These are phyloP conservation scores for Lepus townsendii DNA, from an alignment of 2,797 vertebrate genomes.

Conservation along the genomic window DNA sequence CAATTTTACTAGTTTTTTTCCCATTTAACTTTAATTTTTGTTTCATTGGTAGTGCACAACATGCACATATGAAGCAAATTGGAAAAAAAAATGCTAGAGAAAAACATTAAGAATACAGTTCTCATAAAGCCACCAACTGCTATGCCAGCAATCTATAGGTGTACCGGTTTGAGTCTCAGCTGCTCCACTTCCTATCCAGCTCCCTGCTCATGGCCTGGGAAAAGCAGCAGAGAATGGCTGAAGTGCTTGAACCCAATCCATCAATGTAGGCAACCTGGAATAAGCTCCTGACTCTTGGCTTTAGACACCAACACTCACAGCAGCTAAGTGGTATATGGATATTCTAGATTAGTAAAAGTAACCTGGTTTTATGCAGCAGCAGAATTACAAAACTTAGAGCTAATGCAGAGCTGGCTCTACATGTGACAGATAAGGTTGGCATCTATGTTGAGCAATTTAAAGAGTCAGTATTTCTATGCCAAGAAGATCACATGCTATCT, in stretches of 20 bases:
- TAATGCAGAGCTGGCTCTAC: not conserved
- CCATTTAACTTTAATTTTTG: not conserved
- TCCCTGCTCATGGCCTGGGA: too few species aligned
- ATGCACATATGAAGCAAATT: constrained; percentile 15
- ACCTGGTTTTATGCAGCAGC: not conserved
- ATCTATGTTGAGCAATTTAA: not conserved
- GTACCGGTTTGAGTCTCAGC: too few species aligned
- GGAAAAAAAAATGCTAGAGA: not conserved
- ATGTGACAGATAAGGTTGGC: not conserved
- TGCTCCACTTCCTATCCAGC: too few species aligned
- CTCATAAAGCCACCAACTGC: too few species aligned
- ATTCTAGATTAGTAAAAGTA: not conserved
- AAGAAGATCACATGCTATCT: not conserved
- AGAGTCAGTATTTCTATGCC: not conserved
- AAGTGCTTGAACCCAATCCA: too few species aligned
- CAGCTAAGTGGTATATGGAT: too few species aligned
- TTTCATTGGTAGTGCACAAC: not conserved
- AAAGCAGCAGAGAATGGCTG: too few species aligned
- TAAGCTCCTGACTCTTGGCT: too few species aligned
- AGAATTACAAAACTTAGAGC: not conserved
- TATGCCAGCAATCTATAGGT: too few species aligned
- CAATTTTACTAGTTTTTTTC: not conserved
- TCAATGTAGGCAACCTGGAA: too few species aligned
- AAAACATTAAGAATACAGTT: not conserved
- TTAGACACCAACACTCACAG: not conserved